Conservation (phyloP, 2,797 vertebrate species). For the Lagodon rhomboides region DNA sequence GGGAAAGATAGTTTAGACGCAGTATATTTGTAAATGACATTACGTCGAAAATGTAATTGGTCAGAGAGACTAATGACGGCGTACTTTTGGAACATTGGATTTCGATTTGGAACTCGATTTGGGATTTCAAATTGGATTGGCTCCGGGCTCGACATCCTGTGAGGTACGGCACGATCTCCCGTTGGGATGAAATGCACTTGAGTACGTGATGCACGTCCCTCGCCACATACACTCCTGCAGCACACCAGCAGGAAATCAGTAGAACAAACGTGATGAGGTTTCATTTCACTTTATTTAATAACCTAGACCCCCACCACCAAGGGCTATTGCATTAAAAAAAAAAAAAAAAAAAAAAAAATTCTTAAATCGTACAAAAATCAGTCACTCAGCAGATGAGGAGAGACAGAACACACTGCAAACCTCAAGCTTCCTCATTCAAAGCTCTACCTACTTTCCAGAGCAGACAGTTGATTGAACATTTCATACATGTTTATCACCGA, state of each 20-base stretch:
- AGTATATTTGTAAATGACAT: constrained; percentile 35
- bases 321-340: constrained; percentile 37
- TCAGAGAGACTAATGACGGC: constrained; percentile 17
- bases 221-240: background rate
- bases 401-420: constrained; percentile 32
- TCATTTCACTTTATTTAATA: constrained; percentile 72
- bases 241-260: background rate
- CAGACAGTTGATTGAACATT: constrained; percentile 4
- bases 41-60: constrained; percentile 5
- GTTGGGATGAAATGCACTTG: background rate
- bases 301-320: constrained; percentile 66
- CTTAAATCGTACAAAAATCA: constrained; percentile 57
- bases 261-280: constrained; percentile 4
- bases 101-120: constrained; percentile 56
- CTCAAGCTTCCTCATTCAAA: constrained; percentile 22
- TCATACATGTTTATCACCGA: constrained; percentile 46
- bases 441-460: constrained; percentile 21
- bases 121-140: constrained; percentile 32
- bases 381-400: constrained; percentile 18
- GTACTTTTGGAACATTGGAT: constrained; percentile 45
- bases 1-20: background rate
- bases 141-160: background rate
- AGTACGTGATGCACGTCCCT: background rate
- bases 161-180: background rate
- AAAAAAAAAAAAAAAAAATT: constrained; percentile 56